phyloP scores from a whole-genome alignment of 2,888 invertebrate species.

The Campopleginae sp. region DNA sequence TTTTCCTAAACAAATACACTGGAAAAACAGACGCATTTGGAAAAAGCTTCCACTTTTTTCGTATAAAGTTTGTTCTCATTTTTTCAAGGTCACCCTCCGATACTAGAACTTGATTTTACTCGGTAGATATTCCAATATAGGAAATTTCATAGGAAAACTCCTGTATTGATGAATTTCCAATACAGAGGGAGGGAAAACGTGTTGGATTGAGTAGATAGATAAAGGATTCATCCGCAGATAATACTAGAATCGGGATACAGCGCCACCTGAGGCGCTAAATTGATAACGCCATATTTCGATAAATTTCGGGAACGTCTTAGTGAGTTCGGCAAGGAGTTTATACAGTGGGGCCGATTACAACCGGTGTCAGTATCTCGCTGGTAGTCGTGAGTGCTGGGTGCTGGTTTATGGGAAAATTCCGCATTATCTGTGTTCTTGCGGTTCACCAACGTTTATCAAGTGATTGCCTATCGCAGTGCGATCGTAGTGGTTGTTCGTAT shows the following conservation, averaged over 20 bases:
- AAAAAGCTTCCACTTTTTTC: neutral
- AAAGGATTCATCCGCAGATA: neutral
- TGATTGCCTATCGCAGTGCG: neutral
- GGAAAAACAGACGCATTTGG: neutral
- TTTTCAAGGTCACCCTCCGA: neutral
- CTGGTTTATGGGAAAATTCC: neutral
- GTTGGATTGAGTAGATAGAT: no score
- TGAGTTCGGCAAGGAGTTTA: neutral
- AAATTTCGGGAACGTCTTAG: constrained; percentile 55
- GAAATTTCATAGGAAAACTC: neutral
- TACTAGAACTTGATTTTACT: neutral
- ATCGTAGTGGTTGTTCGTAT: neutral
- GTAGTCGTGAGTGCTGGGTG: constrained; percentile 1
- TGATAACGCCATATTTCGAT: constrained; percentile 34
- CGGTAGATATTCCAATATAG: neutral
- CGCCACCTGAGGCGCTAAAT: constrained; percentile 24
- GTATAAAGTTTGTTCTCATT: neutral
- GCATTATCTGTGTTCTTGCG: neutral
- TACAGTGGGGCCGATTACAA: neutral
- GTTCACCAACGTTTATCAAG: neutral
- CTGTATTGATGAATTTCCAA: neutral
- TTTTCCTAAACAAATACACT: neutral
- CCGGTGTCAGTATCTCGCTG: constrained; percentile 31
- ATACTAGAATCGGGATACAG: constrained; percentile 4
- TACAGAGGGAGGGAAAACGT: neutral